A percentile compares a stretch with the other conserved stretches of the same genome.
Evolutionary conservation across 2,113 vertebrate genomes (phyloP).

Genomic region (Pangasianodon hypophthalmus): DNA sequence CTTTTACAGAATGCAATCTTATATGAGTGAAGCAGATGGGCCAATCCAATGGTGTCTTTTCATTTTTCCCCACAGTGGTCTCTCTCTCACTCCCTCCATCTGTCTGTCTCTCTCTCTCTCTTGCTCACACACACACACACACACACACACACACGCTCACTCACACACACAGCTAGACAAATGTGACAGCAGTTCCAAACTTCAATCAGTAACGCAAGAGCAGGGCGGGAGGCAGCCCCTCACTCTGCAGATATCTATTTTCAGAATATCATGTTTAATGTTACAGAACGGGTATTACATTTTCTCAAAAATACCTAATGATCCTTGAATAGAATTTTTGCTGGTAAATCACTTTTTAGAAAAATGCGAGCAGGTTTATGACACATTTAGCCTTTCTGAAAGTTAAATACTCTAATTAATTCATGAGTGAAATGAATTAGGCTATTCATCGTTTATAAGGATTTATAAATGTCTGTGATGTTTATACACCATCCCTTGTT

Average conservation of each 20-base stretch:
- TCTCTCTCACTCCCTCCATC: background rate
- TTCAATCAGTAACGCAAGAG: conserved; percentile 43
- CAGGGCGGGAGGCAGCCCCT: background rate
- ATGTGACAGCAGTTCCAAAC: conserved; percentile 35
- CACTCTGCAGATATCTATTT: conserved; percentile 39
- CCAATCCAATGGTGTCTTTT: conserved; percentile 33
- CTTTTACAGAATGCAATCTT: conserved; percentile 20
- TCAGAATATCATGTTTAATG: conserved; percentile 52
- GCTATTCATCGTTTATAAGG: conserved; percentile 9
- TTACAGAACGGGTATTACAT: conserved; percentile 46
- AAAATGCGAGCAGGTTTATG: background rate
- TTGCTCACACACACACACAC: background rate
- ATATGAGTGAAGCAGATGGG: conserved; percentile 27
- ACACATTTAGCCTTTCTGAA: background rate
- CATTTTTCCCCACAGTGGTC: conserved; percentile 26
- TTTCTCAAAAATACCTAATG: conserved; percentile 45
- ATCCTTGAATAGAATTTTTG: conserved; percentile 41
- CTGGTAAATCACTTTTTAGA: conserved; percentile 45
- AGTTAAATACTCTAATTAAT: conserved; percentile 9
- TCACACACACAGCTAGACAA: conserved; percentile 6
- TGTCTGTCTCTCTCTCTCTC: background rate
- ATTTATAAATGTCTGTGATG: background rate
- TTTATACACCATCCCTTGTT: background rate
- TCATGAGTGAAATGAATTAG: background rate
- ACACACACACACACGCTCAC: background rate